Percentiles rank a stretch among this genome's conserved stretches.
Evolutionary conservation across 2,113 vertebrate genomes (phyloP).

Genomic region (Poicephalus gulielmi): DNA sequence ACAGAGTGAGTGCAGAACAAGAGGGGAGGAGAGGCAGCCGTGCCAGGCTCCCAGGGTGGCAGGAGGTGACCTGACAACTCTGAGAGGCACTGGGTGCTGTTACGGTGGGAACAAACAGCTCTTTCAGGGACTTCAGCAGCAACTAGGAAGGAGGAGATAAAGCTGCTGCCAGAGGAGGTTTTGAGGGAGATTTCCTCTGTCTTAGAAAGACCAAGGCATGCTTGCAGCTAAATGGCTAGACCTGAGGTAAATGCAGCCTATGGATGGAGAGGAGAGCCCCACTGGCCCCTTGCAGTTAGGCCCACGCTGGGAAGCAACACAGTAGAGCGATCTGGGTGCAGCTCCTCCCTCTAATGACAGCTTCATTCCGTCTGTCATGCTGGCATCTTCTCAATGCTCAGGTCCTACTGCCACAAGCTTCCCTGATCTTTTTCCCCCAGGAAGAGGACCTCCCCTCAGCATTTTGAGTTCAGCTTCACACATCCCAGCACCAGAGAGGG

Average conservation of each 20-base stretch:
- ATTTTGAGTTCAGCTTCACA: background rate
- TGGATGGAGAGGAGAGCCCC: background rate
- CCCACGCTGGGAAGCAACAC: rapidly evolving
- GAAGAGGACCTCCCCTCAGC: background rate
- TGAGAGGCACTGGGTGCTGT: rapidly evolving
- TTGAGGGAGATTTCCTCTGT: background rate
- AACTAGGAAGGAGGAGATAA: constrained; percentile 29
- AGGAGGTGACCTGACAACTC: background rate
- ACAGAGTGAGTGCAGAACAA: background rate
- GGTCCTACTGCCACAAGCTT: background rate
- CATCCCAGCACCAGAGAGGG: background rate
- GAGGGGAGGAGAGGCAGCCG: background rate
- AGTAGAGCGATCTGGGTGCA: rapidly evolving
- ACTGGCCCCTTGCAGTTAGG: background rate
- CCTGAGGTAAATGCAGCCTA: background rate
- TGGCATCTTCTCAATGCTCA: background rate
- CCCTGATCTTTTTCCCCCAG: background rate
- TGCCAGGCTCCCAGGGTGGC: background rate
- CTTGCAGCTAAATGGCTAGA: background rate
- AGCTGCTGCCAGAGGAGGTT: background rate
- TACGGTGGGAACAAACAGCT: background rate
- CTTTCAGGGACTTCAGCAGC: background rate
- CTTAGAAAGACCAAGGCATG: background rate
- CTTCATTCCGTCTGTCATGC: background rate
- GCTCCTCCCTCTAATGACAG: background rate